Evolutionary conservation across 2,888 invertebrate species (phyloP).

Genomic region (Tipula helvola): DNA sequence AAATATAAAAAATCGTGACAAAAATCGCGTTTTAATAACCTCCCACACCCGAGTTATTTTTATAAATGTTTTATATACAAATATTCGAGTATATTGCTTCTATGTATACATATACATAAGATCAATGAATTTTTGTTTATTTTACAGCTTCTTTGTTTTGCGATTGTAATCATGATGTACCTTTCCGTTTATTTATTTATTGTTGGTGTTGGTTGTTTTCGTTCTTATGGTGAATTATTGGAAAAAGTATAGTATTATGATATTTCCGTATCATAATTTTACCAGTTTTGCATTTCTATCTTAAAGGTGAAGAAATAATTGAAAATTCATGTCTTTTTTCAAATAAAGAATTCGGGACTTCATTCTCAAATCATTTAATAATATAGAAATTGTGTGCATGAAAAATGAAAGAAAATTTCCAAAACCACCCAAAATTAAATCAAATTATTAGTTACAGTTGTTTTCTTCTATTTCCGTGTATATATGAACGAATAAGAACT

Average conservation of each 20-base stretch:
- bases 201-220: neutral
- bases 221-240: neutral
- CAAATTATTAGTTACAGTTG: neutral
- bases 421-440: neutral
- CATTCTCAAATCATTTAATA: neutral
- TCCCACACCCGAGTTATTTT: neutral
- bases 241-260: neutral
- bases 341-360: neutral
- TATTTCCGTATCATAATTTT: neutral
- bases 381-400: neutral
- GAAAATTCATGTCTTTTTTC: neutral
- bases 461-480: neutral
- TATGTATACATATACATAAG: neutral
- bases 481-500: neutral
- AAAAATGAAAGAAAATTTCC: neutral
- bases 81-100: neutral
- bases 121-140: neutral
- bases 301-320: neutral
- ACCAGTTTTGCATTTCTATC: neutral
- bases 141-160: neutral
- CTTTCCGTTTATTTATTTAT: neutral
- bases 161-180: neutral
- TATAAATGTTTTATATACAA: neutral
- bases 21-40: neutral
- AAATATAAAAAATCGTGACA: neutral